Percentiles rank a stretch among this genome's conserved stretches.
Evolutionary conservation across 2,113 vertebrate genomes (phyloP).

Genomic region (rat (Rattus norvegicus)): GRCr8 NC_086022.1:32473001-32473500

Average conservation of each 20-base stretch:
- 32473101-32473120: conserved; percentile 41
- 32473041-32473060: conserved; percentile 23
- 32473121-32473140: conserved; percentile 40
- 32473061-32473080: conserved; percentile 15
- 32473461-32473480: background rate
- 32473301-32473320: conserved; percentile 54
- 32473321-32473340: conserved; percentile 47
- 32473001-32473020: conserved; percentile 20
- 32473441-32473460: background rate
- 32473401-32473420: conserved; percentile 30
- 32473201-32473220: conserved; percentile 2
- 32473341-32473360: background rate
- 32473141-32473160: conserved; percentile 43
- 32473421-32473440: conserved; percentile 41
- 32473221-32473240: conserved; percentile 56
- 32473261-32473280: conserved; percentile 40
- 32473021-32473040: conserved; percentile 41
- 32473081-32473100: background rate
- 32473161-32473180: conserved; percentile 62
- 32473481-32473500: background rate
- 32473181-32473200: conserved; percentile 47
- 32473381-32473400: conserved; percentile 12
- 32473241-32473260: conserved; percentile 6
- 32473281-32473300: background rate
- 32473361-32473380: conserved; percentile 28